Evolutionary conservation across 2,797 vertebrate genomes (phyloP), one percentile per base, ranked within the genome.

Genomic region (Streptopelia turtur): DNA sequence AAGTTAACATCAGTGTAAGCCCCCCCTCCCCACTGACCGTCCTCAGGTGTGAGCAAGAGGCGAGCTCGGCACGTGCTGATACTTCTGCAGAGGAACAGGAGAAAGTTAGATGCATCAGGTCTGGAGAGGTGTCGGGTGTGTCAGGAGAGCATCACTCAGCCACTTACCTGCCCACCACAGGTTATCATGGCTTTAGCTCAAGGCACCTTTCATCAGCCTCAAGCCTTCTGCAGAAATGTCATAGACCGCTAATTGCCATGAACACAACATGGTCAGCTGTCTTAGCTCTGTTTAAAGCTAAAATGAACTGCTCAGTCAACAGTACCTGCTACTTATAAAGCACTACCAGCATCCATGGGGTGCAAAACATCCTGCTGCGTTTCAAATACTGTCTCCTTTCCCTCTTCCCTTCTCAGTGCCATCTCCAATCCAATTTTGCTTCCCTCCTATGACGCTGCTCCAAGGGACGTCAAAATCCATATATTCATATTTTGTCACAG

Each of bases 41-140:
- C 64, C n/a, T 17, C 56, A 0, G 28, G 15, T 3, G 50, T 18
- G 30, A 81, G 10, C 13, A 10, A n/a, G 43, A 16, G 1, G 76
- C 9, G 14, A 82, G 71, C 79, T 28, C 11, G 30, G 89, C 2
- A 28, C 20, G 74, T 9, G 43, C 55, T 16, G 17, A 4, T 10
- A 11, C 22, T 37, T 20, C 1, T 30, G 63, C 13, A 9, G 55
- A 61, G 52, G 13, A 60, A 2, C 14, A 2, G 61, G 65, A 15
- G 53, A 83, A 90, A 92, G 87, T 94, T 89, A 85, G 65, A 9
- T 2, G 83, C 82, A 21, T 13, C 59, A 56, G 78, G 87, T 81
- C 9, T 6, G 11, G 39, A 3, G 74, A 10, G 66, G 53, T 16
- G 77, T 1, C 9, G 39, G 50, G 25, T 2, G 11, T 2, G 31